Base-by-base conservation (phyloP, 1,140 invertebrate genomes). In the Drosophila kohkoa region DNA sequence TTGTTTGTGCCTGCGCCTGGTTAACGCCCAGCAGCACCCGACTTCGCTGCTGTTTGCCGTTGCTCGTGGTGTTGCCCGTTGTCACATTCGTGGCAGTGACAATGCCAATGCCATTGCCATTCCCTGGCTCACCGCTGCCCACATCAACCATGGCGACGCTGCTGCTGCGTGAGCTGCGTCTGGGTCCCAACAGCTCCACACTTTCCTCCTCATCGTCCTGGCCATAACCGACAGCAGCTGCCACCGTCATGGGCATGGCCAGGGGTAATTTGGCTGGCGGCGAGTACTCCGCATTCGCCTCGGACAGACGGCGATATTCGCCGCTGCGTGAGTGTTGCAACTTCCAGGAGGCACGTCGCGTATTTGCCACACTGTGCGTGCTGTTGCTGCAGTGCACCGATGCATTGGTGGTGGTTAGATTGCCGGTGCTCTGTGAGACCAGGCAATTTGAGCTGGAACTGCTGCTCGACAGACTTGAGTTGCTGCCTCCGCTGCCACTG, bases 401-500 rank as follows among this genome's bases (percentile, higher is more conserved):
- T 10, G 70, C 80, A 16, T 72, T 85, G 11, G 72, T 88, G 41
- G 82, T 79, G 55, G 75, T 83, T 49, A 86, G 67, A 51, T 82
- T 86, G 35, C 79, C 83, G 0, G 82, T 76, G 58, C 90, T 90
- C 60, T 87, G 74, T 15, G 85, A 81, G 15, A 82, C 86, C 1
- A 80, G 54, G 10, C 79, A 90, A 28, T 86, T 91, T 5, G 89
- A 91, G 46, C 85, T 80, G 62, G 87, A 90, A 20, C 70, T 82
- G 63, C 71, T 91, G 51, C 89, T 91, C 5, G 89, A 91, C 2
- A 91, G 51, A 52, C 89, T 91, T 46, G 90, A 91, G 38, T 91
- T 91, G 68, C 76, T 91, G 41, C 68, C 80, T n/a, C 57, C 63
- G 51, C 62, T 77, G 67, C 72, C 62, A 20, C 62, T 78, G 55